Evolutionary conservation across 2,888 invertebrate species (phyloP).

Genomic region (Andrena praecox): DNA sequence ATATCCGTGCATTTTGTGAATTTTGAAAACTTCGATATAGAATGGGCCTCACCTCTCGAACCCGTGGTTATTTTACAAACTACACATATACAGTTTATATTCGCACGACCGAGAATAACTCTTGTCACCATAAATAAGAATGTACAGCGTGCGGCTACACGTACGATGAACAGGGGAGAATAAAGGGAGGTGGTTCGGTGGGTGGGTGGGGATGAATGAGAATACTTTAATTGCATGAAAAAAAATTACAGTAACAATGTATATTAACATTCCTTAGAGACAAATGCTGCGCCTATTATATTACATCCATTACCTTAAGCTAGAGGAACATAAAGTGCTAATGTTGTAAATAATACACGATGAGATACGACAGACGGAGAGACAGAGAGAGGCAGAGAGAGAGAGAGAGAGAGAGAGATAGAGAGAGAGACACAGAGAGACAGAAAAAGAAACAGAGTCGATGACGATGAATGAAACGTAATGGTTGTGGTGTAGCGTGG

Average conservation of each 20-base stretch:
- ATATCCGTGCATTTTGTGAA: not conserved
- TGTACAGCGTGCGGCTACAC: not conserved
- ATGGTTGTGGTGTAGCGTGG: slow-evolving; percentile 47
- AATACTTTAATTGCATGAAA: slow-evolving; percentile 79
- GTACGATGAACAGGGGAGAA: slow-evolving; percentile 31
- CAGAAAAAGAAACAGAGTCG: slow-evolving; percentile 14
- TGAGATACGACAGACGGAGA: slow-evolving; percentile 18
- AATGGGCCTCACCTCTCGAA: not conserved
- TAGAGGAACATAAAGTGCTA: slow-evolving; percentile 67
- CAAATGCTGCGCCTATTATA: slow-evolving; percentile 79
- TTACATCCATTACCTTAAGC: slow-evolving; percentile 81
- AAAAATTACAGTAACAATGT: slow-evolving; percentile 77
- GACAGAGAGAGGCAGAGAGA: slow-evolving; percentile 1
- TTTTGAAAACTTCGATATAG: not conserved
- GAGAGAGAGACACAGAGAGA: slow-evolving; percentile 24
- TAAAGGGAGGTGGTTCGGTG: slow-evolving; percentile 60
- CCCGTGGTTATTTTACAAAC: slow-evolving; percentile 7
- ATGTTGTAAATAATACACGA: slow-evolving; percentile 53
- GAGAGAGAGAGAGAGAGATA: slow-evolving; percentile 22
- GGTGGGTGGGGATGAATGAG: slow-evolving; percentile 72
- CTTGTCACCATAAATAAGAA: slow-evolving; percentile 10
- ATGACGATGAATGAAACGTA: slow-evolving; percentile 7
- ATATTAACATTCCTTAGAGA: slow-evolving; percentile 82
- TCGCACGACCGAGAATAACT: not conserved
- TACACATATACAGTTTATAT: not conserved